Evolutionary conservation across 1,140 invertebrate species (phyloP).

Genomic region (Drosophila fuyamai): DNA sequence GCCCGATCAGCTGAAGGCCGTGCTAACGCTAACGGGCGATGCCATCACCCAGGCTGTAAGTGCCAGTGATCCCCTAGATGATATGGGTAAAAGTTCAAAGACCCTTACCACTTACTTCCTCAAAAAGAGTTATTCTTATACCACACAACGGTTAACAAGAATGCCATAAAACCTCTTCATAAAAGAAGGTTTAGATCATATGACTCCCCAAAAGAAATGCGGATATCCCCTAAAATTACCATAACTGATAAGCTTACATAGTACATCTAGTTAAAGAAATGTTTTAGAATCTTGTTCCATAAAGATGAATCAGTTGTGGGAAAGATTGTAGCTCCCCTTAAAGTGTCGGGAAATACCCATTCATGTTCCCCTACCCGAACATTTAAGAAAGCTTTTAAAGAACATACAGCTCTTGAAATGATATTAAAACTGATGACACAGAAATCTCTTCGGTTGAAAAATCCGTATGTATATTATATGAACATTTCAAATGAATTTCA

Average conservation of each 20-base stretch:
- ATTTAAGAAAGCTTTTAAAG: no score
- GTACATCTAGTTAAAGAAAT: not conserved
- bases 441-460: no score
- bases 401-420: no score
- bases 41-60: constrained; percentile 95
- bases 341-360: not conserved
- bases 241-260: not conserved
- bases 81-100: no score
- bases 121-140: no score
- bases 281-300: not conserved
- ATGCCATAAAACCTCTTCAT: no score
- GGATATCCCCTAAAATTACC: not conserved
- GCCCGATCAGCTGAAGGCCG: constrained; percentile 95
- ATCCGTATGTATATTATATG: no score
- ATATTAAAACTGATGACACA: no score
- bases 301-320: not conserved
- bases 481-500: no score
- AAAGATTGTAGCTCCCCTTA: not conserved
- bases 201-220: not conserved
- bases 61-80: not conserved
- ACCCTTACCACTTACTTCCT: not conserved
- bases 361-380: no score
- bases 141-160: no score
- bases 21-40: constrained; percentile 94
- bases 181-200: no score